Evolutionary conservation across 2,797 vertebrate species (phyloP).

Genomic region (Bradypodion pumilum): DNA sequence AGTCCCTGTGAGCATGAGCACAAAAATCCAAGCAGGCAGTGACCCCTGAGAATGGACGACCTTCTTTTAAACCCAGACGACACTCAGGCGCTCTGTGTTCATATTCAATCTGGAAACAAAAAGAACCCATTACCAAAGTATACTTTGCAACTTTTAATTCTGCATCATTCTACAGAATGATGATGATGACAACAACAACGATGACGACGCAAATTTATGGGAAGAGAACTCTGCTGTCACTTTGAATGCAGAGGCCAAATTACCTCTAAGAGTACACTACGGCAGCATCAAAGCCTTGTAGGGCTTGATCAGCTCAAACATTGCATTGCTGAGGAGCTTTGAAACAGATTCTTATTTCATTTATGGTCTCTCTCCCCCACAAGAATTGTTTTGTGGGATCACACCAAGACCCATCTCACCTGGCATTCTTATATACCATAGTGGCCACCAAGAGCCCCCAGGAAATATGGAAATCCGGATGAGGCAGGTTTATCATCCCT

Average conservation of each 20-base stretch:
- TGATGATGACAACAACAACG: too few species aligned
- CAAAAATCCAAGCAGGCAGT: slow-evolving; percentile 98
- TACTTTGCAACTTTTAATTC: background rate
- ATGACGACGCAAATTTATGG: background rate
- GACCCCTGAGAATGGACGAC: slow-evolving; percentile 97
- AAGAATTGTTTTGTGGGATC: too few species aligned
- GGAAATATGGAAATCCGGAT: background rate
- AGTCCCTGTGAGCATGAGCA: slow-evolving; percentile 95
- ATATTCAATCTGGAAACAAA: slow-evolving; percentile 86
- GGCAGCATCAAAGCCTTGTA: background rate
- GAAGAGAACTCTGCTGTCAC: background rate
- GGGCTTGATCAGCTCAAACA: slow-evolving; percentile 2
- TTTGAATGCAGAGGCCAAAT: background rate
- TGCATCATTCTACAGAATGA: background rate
- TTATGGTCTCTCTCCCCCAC: too few species aligned
- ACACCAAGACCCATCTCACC: too few species aligned
- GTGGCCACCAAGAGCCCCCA: background rate
- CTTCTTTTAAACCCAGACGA: slow-evolving; percentile 90
- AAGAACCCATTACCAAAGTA: slow-evolving; percentile 1
- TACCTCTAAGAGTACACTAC: background rate
- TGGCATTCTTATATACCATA: background rate
- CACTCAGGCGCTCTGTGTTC: slow-evolving; percentile 93
- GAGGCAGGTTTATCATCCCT: background rate
- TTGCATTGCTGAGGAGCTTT: background rate
- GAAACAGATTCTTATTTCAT: background rate